Evolutionary conservation across 1,140 invertebrate species (phyloP).

Genomic region (Achatina immaculata): DNA sequence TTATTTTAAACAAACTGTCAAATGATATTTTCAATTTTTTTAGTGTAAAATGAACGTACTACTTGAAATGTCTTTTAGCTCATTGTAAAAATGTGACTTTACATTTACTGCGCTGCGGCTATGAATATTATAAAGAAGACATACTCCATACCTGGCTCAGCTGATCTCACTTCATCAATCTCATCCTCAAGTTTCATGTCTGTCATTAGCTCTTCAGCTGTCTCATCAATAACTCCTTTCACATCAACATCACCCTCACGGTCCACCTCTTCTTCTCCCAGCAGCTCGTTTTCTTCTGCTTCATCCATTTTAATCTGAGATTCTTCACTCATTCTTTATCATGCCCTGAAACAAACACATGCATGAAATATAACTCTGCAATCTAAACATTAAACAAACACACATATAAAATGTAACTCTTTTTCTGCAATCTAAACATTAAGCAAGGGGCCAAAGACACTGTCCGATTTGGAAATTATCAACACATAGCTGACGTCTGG

Average conservation of each 20-base stretch:
- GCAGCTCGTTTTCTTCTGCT: constrained; percentile 17
- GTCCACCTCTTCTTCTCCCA: neutral
- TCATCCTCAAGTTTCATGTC: constrained; percentile 36
- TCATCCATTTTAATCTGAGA: neutral
- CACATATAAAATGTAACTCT: no score
- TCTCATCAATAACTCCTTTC: neutral
- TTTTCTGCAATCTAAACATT: no score
- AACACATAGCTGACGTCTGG: no score
- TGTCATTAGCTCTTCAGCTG: constrained; percentile 26
- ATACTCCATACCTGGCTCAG: constrained; percentile 7
- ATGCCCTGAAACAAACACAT: no score
- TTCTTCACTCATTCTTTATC: neutral
- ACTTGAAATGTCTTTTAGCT: neutral
- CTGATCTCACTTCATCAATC: constrained; percentile 27
- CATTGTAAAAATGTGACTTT: neutral
- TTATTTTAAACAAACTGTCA: no score
- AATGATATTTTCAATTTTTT: neutral
- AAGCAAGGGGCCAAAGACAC: no score
- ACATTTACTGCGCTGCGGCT: neutral
- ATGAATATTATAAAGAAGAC: neutral
- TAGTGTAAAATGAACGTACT: neutral
- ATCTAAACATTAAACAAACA: no score
- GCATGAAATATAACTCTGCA: no score
- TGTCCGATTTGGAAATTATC: no score
- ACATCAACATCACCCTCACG: neutral